Percentiles rank a stretch among this genome's conserved stretches.
These are phyloP conservation scores for Notodonta ziczac DNA, from an alignment of 2,888 invertebrate genomes.

Conservation along the genomic window DNA sequence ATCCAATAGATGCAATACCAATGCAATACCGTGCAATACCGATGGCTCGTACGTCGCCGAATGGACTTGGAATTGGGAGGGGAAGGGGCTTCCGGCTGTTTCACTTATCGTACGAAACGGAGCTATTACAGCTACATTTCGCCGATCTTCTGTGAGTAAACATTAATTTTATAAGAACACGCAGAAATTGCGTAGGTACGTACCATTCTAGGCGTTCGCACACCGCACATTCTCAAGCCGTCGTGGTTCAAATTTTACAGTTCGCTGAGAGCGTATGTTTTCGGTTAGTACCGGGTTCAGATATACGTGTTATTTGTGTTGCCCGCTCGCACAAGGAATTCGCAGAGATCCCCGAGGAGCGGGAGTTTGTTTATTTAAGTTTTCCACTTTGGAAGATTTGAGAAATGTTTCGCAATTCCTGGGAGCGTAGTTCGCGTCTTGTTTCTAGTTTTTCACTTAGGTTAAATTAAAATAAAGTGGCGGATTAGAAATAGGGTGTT, in stretches of 20 bases:
- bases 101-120: too few species aligned
- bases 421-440: not conserved
- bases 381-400: constrained; percentile 10
- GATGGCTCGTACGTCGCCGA: too few species aligned
- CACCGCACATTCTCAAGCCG: not conserved
- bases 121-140: too few species aligned
- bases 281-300: constrained; percentile 4
- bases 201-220: too few species aligned
- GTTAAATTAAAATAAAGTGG: not conserved
- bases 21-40: too few species aligned
- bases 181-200: too few species aligned
- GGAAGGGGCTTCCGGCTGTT: too few species aligned
- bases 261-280: not conserved
- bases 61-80: too few species aligned
- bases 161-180: too few species aligned
- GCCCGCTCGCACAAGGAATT: not conserved
- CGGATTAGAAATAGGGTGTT: too few species aligned
- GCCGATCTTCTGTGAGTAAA: too few species aligned
- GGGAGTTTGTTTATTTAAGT: constrained; percentile 7
- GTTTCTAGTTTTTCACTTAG: constrained; percentile 10
- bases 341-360: not conserved
- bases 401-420: constrained; percentile 6
- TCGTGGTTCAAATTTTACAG: not conserved
- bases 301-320: constrained; percentile 1
- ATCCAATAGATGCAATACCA: too few species aligned